phyloP scores from a whole-genome alignment of 2,113 vertebrate species.

The Lonchura striata region DNA sequence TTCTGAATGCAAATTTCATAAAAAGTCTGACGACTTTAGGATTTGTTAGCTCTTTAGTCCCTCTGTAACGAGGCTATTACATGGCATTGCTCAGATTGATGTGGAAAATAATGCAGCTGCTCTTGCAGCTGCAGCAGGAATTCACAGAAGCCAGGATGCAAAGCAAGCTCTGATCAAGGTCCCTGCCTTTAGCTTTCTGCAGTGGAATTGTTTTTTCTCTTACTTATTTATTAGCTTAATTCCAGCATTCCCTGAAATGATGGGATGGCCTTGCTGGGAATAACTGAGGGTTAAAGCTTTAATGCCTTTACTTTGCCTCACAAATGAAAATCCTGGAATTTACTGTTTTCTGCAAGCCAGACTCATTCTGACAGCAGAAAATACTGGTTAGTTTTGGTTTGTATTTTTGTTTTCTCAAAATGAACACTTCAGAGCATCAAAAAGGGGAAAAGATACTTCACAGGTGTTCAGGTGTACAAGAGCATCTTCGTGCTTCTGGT shows the following conservation, averaged over 20 bases:
- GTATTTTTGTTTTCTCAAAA: neutral
- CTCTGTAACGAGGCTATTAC: constrained; percentile 51
- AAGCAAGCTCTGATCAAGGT: neutral
- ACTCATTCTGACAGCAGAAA: neutral
- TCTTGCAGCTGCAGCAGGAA: constrained; percentile 48
- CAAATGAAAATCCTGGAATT: constrained; percentile 14
- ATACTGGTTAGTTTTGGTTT: neutral
- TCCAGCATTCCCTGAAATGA: neutral
- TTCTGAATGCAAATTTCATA: constrained; percentile 26
- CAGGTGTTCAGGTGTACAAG: neutral
- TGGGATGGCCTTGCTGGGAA: neutral
- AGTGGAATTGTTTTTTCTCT: neutral
- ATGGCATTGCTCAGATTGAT: constrained; percentile 13
- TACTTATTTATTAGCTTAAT: constrained; percentile 47
- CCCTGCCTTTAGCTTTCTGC: neutral
- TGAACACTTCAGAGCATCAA: neutral
- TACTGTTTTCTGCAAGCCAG: neutral
- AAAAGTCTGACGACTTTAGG: constrained; percentile 15
- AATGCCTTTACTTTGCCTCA: neutral
- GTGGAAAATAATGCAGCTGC: constrained; percentile 61
- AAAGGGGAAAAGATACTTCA: neutral
- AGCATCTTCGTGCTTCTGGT: neutral
- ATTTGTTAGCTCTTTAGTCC: constrained; percentile 35
- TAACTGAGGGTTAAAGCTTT: neutral
- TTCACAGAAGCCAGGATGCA: constrained; percentile 21